phyloP scores from a whole-genome alignment of 1,140 invertebrate genomes.

The Asobara japonica region DNA sequence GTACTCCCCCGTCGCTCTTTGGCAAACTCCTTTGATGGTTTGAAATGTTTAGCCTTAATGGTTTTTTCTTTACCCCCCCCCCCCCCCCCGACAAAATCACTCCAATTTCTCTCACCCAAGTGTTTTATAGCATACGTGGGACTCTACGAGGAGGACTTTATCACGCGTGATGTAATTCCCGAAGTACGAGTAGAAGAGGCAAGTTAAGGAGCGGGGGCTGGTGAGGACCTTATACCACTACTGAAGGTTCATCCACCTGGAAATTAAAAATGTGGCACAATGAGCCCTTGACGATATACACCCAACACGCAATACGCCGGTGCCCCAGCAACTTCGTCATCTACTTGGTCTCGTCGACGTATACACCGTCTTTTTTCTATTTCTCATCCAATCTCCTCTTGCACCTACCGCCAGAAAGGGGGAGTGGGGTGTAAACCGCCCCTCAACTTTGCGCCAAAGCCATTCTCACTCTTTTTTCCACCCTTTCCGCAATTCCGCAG shows the following conservation, averaged over 20 bases:
- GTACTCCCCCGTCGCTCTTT: neutral
- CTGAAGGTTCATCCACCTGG: conserved; percentile 57
- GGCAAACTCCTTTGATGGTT: neutral
- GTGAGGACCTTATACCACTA: conserved; percentile 22
- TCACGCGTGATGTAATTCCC: conserved; percentile 50
- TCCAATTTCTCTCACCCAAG: conserved; percentile 7
- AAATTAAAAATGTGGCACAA: conserved; percentile 61
- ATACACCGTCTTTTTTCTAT: conserved; percentile 25
- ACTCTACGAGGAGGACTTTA: conserved; percentile 46
- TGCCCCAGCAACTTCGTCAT: conserved; percentile 18
- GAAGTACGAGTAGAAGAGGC: conserved; percentile 38
- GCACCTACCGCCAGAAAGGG: neutral
- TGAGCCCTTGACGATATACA: conserved; percentile 43
- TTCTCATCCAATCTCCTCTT: conserved; percentile 11
- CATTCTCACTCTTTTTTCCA: conserved; percentile 35
- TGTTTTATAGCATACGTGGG: conserved; percentile 15
- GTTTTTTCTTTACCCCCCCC: neutral
- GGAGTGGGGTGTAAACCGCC: conserved; percentile 6
- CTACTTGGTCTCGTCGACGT: conserved; percentile 27
- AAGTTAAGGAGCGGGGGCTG: conserved; percentile 18
- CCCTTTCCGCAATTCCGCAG: conserved; percentile 27
- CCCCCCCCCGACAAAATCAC: neutral
- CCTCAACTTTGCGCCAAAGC: neutral
- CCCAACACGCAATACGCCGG: conserved; percentile 19
- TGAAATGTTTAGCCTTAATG: neutral